phyloP scores from a whole-genome alignment of 2,797 vertebrate genomes.

The Gallinago solitaria region DNA sequence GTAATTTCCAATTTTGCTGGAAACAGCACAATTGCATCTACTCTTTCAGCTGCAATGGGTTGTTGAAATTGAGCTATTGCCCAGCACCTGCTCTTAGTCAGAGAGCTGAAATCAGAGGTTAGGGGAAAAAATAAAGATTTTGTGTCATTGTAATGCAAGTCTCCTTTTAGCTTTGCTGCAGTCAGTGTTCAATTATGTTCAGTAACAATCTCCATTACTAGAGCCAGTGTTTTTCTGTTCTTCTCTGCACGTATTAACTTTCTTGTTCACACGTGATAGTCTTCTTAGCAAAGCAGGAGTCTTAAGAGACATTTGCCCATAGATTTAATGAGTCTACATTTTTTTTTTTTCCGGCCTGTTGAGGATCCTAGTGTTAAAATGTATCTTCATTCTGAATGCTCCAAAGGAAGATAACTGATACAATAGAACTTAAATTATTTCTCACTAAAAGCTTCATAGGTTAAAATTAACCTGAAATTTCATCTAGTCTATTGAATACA shows the following conservation, averaged over 20 bases:
- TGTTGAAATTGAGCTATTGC: constrained; percentile 64
- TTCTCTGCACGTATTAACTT: constrained; percentile 56
- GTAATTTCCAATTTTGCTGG: constrained; percentile 62
- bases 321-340: constrained; percentile 4
- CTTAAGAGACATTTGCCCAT: constrained; percentile 8
- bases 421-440: constrained; percentile 7
- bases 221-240: constrained; percentile 39
- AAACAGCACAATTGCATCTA: constrained; percentile 54
- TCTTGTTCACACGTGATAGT: background rate
- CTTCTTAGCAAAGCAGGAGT: background rate
- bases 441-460: background rate
- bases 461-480: constrained; percentile 39
- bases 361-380: background rate
- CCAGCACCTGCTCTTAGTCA: constrained; percentile 69
- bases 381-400: constrained; percentile 3
- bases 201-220: constrained; percentile 60
- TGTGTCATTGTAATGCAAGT: constrained; percentile 69
- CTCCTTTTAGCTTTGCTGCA: constrained; percentile 71
- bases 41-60: constrained; percentile 58
- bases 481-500: background rate
- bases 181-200: constrained; percentile 65
- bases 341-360: background rate
- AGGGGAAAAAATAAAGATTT: constrained; percentile 65
- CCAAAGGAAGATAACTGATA: background rate
- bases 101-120: constrained; percentile 66